A percentile compares a stretch with the other conserved stretches of the same genome.
Evolutionary conservation across 2,113 vertebrate species (phyloP).

Genomic region (Eudyptes chrysolophus): DNA sequence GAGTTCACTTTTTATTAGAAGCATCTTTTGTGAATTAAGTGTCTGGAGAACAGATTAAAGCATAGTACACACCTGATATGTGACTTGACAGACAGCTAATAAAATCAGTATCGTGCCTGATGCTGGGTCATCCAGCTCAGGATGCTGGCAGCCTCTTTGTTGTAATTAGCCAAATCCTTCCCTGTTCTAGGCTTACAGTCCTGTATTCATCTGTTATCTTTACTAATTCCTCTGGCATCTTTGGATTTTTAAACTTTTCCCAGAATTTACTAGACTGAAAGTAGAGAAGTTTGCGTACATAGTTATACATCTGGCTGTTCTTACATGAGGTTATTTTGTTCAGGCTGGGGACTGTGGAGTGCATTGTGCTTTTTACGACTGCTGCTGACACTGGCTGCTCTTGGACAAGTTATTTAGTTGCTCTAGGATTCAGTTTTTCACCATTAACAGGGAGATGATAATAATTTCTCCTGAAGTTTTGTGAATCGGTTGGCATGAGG

Average conservation of each 20-base stretch:
- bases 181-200: background rate
- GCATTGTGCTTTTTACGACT: background rate
- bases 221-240: background rate
- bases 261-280: background rate
- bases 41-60: slow-evolving; percentile 16
- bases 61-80: background rate
- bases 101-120: background rate
- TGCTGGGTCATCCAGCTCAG: background rate
- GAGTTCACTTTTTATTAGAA: slow-evolving; percentile 43
- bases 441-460: background rate
- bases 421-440: background rate
- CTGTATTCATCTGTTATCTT: background rate
- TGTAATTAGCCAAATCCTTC: background rate
- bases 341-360: background rate
- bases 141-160: background rate
- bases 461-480: background rate
- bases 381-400: background rate
- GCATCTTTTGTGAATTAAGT: slow-evolving; percentile 3
- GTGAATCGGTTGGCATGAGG: background rate
- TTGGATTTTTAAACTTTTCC: background rate
- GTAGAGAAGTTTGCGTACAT: background rate
- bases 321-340: background rate
- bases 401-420: background rate
- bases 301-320: background rate
- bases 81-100: background rate